A percentile compares a stretch with the other conserved stretches of the same genome.
phyloP scores from a whole-genome alignment of 2,797 vertebrate species.

The Tenualosa ilisha region DNA sequence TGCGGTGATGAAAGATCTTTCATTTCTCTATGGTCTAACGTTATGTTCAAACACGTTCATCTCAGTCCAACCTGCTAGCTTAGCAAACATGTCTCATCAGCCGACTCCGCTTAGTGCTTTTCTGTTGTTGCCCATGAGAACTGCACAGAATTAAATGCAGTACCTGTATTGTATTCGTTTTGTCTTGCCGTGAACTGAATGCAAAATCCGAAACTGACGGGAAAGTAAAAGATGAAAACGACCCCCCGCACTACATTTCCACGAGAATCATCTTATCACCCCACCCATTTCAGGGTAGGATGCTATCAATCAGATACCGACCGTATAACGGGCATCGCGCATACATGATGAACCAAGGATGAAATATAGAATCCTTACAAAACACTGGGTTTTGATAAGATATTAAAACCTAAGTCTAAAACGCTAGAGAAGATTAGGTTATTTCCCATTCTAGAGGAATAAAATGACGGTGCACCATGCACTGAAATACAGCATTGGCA shows the following conservation, averaged over 20 bases:
- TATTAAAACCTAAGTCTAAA: background rate
- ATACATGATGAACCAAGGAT: constrained; percentile 46
- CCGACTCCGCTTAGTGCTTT: background rate
- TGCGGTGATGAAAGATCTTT: constrained; percentile 22
- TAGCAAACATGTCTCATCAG: constrained; percentile 24
- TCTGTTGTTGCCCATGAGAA: background rate
- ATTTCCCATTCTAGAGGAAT: background rate
- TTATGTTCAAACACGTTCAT: constrained; percentile 16
- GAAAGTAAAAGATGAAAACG: constrained; percentile 1
- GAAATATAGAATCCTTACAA: background rate
- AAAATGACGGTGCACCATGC: constrained; percentile 40
- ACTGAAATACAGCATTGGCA: constrained; percentile 39
- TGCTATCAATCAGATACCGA: constrained; percentile 54
- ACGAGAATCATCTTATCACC: constrained; percentile 62
- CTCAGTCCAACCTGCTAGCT: constrained; percentile 20
- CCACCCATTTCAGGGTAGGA: constrained; percentile 72
- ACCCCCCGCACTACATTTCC: background rate
- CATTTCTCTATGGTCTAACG: too few species aligned
- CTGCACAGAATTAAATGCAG: constrained; percentile 23
- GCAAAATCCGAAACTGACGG: background rate
- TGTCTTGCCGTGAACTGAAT: background rate
- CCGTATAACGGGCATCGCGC: constrained; percentile 63
- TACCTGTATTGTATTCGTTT: background rate
- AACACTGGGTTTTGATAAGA: background rate
- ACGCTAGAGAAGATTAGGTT: background rate